Base-by-base conservation (phyloP, 64 coral and sea anemone species). In the Anthopleura sola region DNA sequence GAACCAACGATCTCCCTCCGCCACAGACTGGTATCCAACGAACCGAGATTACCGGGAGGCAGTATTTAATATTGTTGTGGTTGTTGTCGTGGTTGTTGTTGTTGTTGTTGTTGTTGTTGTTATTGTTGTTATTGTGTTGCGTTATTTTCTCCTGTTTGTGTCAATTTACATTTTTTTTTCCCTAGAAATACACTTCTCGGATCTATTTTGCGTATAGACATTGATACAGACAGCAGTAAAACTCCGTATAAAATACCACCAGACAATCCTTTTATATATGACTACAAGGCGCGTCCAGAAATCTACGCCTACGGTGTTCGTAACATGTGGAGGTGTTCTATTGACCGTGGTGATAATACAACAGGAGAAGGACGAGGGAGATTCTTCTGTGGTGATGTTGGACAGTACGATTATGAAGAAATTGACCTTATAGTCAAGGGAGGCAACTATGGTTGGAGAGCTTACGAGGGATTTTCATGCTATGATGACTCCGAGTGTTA, bases 401-500 rank as follows among this genome's bases (percentile, higher is more conserved):
- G 94, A 5, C 94, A 96, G 77, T 89, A 86, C 47, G 81, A 78
- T 44, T 91, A 82, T 78, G 94, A 96, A 86, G 94, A 96, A 76
- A 96, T 96, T 50, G 94, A 96, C 50, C 79, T 98, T 4, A 98
- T 98, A 15, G 84, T 39, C 28, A 93, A 93, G 37, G 95, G 95
- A 21, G 89, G 91, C 24, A 98, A 98, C 78, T 98, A 93, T 82
- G 95, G 95, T 0, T 98, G 95, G 95, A 88, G 92, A 84, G 92
- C 80, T 31, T 93, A 33, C 49, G 89, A 93, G 44, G 95, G 91
- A 39, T 88, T 81, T 81, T 23, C 51, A 18, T 98, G 95, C 66
- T 98, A 86, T 68, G 95, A 98, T 29, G 88, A 49, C 36, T 57
- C 78, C 18, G 54, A 93, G 20, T 98, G 95, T 55, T 58, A 84